Evolutionary conservation across 2,113 vertebrate species (phyloP), one percentile per base, ranked within the genome.

Genomic region (Corythornis vintsioides): DNA sequence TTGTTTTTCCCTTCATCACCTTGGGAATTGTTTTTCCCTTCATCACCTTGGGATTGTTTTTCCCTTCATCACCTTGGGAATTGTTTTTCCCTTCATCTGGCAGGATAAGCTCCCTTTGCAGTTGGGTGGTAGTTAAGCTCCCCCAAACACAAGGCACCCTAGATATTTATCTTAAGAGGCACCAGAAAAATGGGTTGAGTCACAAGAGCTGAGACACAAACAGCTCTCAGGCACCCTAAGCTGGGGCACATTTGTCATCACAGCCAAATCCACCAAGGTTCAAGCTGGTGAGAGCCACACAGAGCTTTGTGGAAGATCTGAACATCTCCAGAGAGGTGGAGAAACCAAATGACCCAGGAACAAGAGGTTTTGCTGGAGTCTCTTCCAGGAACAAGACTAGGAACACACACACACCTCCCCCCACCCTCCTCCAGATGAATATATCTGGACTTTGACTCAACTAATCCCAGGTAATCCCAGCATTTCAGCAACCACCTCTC

Each of bases 401-500:
- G 17, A 24, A 65, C 24, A 59, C 21, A 3, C 28, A 53, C 3
- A 45, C 13, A 8, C 3, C 0, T 17, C 33, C 33, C 5, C 6
- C 42, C 10, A 38, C 38, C 38, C 38, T 38, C 40, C 5, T 5
- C 42, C 11, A 22, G 29, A 79, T 67, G 17, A 60, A 55, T 3
- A 0, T 1, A 50, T 52, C 33, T 18, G 15, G 76, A 43, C 56
- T 61, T 70, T 18, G 33, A 31, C 55, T 15, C 38, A 50, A 18
- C 7, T 2, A 66, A 77, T 35, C 31, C 63, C 79, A 59, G 72
- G n/a, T 76, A 88, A 52, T 10, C 4, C 0, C 11, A 70, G 71
- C 50, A 47, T 60, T 85, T 50, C 60, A 75, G 70, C 65, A 29
- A 35, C 29, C 70, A 35, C 7, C 40, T 43, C 65, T n/a, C 38